Conservation (phyloP, 2,113 vertebrate species). For the Chlamydotis undulata region DNA sequence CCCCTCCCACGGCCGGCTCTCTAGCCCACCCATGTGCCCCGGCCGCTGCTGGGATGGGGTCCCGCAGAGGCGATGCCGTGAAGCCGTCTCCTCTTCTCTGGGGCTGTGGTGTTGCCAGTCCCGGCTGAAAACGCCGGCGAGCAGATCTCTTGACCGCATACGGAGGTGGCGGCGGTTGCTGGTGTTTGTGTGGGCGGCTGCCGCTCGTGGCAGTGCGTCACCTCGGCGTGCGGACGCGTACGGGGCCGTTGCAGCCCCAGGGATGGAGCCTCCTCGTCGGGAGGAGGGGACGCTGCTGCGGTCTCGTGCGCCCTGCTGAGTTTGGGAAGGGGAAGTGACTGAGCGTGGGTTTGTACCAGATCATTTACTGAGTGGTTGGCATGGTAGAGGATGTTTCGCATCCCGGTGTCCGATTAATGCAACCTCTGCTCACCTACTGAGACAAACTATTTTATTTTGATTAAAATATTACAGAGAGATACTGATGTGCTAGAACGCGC, state of each 20-base stretch:
- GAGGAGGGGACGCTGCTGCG: fast-evolving
- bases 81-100: too few relatives aligned
- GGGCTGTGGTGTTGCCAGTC: neutral
- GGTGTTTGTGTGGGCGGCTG: fast-evolving
- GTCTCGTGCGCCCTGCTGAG: fast-evolving
- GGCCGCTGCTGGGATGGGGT: neutral
- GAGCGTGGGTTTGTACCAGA: too few relatives aligned
- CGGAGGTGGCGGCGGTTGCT: neutral
- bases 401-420: neutral
- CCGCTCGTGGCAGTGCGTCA: neutral
- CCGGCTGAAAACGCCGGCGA: neutral
- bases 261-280: fast-evolving
- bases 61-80: fast-evolving
- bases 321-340: neutral
- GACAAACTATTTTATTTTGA: neutral
- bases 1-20: too few relatives aligned
- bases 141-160: neutral
- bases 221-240: fast-evolving
- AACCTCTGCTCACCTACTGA: neutral
- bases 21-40: too few relatives aligned
- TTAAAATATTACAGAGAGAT: neutral
- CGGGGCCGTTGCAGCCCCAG: fast-evolving
- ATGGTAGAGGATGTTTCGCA: neutral
- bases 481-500: neutral
- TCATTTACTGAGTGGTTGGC: fast-evolving